Percentiles rank a stretch among this genome's conserved stretches.
phyloP scores from a whole-genome alignment of 2,888 invertebrate genomes.

The Onchidella celtica region DNA sequence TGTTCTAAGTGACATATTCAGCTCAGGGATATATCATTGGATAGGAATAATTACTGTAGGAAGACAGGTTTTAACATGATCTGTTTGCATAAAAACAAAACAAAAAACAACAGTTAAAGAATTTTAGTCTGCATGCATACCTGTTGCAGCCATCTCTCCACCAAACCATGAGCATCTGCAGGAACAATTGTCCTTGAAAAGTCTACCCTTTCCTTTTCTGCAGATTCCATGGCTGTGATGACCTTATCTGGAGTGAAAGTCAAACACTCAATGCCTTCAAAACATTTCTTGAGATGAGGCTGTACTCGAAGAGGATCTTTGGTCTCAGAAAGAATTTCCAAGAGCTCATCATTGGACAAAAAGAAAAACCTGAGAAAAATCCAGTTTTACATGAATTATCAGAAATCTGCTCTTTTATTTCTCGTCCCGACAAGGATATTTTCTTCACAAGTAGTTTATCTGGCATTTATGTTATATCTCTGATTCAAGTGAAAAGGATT shows the following conservation, averaged over 20 bases:
- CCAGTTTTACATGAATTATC: neutral
- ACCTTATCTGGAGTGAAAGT: slow-evolving; percentile 74
- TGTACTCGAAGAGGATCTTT: slow-evolving; percentile 80
- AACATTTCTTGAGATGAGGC: slow-evolving; percentile 80
- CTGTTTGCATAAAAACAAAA: too few species aligned
- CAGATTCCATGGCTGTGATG: slow-evolving; percentile 79
- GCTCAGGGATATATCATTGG: too few species aligned
- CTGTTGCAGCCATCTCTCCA: slow-evolving; percentile 79
- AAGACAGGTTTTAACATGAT: too few species aligned
- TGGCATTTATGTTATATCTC: too few species aligned
- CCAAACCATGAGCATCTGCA: slow-evolving; percentile 77
- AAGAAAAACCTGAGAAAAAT: slow-evolving; percentile 72
- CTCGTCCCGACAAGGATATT: too few species aligned
- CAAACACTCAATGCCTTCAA: slow-evolving; percentile 79
- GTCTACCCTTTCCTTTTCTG: slow-evolving; percentile 77
- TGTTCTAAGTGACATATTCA: too few species aligned
- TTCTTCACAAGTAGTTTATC: too few species aligned
- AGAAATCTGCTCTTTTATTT: too few species aligned
- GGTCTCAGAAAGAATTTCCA: slow-evolving; percentile 80
- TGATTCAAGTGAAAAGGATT: too few species aligned
- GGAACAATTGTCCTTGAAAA: slow-evolving; percentile 75
- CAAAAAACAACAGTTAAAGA: too few species aligned
- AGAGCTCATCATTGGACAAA: slow-evolving; percentile 79
- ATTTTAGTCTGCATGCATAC: slow-evolving; percentile 56
- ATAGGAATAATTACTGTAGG: too few species aligned